phyloP scores from a whole-genome alignment of 2,888 invertebrate species.

The Drosophila tripunctata region DNA sequence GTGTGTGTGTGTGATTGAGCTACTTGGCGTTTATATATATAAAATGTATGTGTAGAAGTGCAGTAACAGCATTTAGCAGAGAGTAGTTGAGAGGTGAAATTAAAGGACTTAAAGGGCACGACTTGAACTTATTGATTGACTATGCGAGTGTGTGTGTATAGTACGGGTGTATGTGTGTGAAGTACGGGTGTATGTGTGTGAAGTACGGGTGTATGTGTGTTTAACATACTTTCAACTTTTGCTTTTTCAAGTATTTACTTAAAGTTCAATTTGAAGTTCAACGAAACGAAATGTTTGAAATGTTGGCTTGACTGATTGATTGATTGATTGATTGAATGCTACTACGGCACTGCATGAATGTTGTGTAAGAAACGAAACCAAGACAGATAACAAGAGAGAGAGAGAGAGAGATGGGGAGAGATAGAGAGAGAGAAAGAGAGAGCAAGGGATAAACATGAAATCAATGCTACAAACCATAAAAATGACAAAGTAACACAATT shows the following conservation, averaged over 20 bases:
- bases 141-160: constrained; percentile 9
- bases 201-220: constrained; percentile 4
- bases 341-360: constrained; percentile 23
- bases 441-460: constrained; percentile 30
- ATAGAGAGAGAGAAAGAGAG: constrained; percentile 21
- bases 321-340: constrained; percentile 25
- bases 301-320: constrained; percentile 40
- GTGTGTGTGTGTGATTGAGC: constrained; percentile 2
- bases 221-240: constrained; percentile 66
- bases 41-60: too few relatives aligned
- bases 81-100: constrained; percentile 33
- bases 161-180: not conserved
- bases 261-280: constrained; percentile 41
- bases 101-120: constrained; percentile 25
- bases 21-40: constrained; percentile 11
- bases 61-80: constrained; percentile 48
- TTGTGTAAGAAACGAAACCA: constrained; percentile 12
- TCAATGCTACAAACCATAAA: constrained; percentile 58
- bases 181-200: constrained; percentile 2
- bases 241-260: constrained; percentile 48
- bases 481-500: constrained; percentile 48
- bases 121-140: constrained; percentile 9
- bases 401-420: constrained; percentile 14
- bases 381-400: not conserved
- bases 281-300: constrained; percentile 53